Conservation (phyloP, 35 echinoderm and acorn worm species). For the Acanthaster planci region DNA sequence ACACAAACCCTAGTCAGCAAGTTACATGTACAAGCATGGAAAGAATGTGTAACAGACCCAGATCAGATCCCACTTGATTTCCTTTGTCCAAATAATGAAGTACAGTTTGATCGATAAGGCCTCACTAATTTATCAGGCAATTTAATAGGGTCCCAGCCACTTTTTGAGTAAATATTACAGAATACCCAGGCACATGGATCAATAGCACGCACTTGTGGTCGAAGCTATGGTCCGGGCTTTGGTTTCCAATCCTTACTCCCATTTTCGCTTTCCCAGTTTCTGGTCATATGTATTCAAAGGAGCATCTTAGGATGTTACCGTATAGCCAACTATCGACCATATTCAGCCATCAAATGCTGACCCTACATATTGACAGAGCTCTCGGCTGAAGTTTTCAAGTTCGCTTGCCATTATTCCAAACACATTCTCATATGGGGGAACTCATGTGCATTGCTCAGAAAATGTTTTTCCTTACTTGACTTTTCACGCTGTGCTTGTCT, state of each 20-base stretch:
- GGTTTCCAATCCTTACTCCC: conserved; percentile 14
- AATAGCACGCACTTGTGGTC: not conserved
- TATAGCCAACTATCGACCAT: conserved; percentile 18
- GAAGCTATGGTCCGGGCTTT: not conserved
- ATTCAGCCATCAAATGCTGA: not conserved
- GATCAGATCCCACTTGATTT: too few relatives aligned
- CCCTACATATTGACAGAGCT: conserved; percentile 19
- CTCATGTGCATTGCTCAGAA: not conserved
- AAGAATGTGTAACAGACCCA: too few relatives aligned
- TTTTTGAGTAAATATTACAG: not conserved
- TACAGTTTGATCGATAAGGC: conserved; percentile 1
- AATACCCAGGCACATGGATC: not conserved
- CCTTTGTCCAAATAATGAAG: not conserved
- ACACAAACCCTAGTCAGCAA: too few relatives aligned
- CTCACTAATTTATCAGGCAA: conserved; percentile 9
- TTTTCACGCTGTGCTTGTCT: not conserved
- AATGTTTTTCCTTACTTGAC: conserved; percentile 24
- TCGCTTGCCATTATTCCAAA: not conserved
- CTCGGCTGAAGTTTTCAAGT: not conserved
- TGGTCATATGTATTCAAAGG: not conserved
- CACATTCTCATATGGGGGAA: not conserved
- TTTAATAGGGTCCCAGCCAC: conserved; percentile 2
- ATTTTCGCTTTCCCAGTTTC: not conserved
- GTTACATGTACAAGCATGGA: too few relatives aligned
- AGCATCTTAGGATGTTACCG: not conserved